Conservation (phyloP, 2,113 vertebrate species). For the Nycticebus coucang region DNA sequence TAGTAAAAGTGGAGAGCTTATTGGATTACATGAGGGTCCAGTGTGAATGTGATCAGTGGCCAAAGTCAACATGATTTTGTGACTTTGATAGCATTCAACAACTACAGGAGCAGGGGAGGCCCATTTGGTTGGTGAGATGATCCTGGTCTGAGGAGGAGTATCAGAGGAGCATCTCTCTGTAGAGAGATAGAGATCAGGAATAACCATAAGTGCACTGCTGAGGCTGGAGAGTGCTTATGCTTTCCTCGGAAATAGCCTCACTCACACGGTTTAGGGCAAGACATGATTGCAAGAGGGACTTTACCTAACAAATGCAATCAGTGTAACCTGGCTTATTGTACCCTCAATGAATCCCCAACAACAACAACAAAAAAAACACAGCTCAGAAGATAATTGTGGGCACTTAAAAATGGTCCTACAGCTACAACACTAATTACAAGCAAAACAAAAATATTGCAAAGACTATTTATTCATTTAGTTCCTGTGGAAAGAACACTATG, state of each 20-base stretch:
- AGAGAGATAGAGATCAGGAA: neutral
- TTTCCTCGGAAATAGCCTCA: constrained; percentile 39
- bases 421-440: neutral
- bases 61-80: constrained; percentile 19
- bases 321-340: no score
- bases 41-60: neutral
- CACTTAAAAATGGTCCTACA: neutral
- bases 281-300: no score
- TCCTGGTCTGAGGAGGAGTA: neutral
- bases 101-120: neutral
- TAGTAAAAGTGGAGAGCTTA: neutral
- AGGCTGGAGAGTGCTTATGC: neutral
- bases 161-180: neutral
- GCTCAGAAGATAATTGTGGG: neutral
- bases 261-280: neutral
- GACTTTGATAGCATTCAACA: neutral
- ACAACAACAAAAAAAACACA: no score
- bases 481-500: neutral
- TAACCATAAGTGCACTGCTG: neutral
- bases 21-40: neutral
- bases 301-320: no score
- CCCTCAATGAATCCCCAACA: no score
- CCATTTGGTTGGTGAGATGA: neutral
- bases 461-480: neutral
- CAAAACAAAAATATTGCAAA: neutral